phyloP scores from a whole-genome alignment of 2,113 vertebrate species.

The Arvicanthis niloticus region DNA sequence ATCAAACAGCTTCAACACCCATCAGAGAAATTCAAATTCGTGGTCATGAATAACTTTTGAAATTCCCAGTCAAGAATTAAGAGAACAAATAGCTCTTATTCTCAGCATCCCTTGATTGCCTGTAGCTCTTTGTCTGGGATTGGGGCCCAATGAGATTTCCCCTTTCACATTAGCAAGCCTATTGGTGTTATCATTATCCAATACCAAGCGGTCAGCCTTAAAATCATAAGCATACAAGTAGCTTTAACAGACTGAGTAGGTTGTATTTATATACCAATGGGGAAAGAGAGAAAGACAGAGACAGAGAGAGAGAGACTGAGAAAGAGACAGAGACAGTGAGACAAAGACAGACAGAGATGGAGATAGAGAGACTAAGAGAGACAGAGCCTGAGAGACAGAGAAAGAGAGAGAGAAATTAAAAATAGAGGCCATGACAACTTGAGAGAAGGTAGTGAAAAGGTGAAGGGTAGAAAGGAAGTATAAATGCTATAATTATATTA shows the following conservation, averaged over 20 bases:
- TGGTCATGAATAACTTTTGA: too few species aligned
- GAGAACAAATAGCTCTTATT: background rate
- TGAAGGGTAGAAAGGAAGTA: background rate
- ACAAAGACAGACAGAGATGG: too few species aligned
- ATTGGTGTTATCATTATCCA: background rate
- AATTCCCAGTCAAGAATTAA: background rate
- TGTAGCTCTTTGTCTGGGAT: background rate
- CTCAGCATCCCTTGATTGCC: background rate
- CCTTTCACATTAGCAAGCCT: too few species aligned
- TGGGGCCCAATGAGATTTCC: too few species aligned
- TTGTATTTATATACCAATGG: too few species aligned
- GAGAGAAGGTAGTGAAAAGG: background rate
- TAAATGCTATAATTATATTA: background rate
- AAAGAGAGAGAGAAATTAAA: too few species aligned
- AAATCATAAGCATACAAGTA: background rate
- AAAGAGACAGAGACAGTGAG: too few species aligned
- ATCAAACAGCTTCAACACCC: too few species aligned
- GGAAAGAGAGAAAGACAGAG: too few species aligned
- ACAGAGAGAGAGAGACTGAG: too few species aligned
- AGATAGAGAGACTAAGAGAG: too few species aligned
- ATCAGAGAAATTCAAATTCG: background rate
- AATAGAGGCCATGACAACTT: background rate
- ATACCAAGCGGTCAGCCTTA: background rate
- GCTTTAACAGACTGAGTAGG: background rate
- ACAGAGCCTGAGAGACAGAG: fast-evolving